These are phyloP conservation scores for Macrostomum cliftonense DNA, from an alignment of 2,888 invertebrate genomes.

Conservation along the genomic window DNA sequence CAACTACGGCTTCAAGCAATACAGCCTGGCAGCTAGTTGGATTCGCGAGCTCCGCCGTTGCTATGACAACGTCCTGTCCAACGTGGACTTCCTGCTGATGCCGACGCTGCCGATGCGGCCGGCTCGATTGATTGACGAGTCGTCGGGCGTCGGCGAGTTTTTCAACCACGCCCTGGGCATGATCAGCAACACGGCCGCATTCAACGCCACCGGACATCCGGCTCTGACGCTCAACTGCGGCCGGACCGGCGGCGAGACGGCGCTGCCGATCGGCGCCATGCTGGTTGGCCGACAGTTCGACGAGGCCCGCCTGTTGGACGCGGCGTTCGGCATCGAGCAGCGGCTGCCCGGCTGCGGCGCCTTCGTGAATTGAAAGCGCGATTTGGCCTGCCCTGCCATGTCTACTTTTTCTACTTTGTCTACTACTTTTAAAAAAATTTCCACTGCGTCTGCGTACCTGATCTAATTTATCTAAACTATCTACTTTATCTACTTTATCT, in stretches of 20 bases:
- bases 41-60: not conserved
- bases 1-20: conserved; percentile 1
- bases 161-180: conserved; percentile 14
- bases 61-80: not conserved
- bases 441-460: too few species aligned
- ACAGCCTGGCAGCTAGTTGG: not conserved
- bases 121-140: not conserved
- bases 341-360: not conserved
- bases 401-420: too few species aligned
- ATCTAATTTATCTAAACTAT: too few species aligned
- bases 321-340: conserved; percentile 21
- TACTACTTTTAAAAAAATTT: too few species aligned
- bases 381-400: too few species aligned
- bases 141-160: conserved; percentile 11
- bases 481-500: too few species aligned
- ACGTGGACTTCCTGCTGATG: conserved; percentile 2
- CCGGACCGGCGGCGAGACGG: conserved; percentile 16
- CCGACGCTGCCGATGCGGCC: conserved; percentile 3
- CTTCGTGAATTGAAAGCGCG: too few species aligned
- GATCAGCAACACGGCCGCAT: conserved; percentile 19
- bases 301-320: conserved; percentile 22
- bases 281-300: conserved; percentile 25
- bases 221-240: conserved; percentile 16
- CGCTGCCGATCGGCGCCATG: conserved; percentile 27
- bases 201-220: conserved; percentile 20